phyloP scores from a whole-genome alignment of 2,888 invertebrate genomes.

The Parnassius glacialis region DNA sequence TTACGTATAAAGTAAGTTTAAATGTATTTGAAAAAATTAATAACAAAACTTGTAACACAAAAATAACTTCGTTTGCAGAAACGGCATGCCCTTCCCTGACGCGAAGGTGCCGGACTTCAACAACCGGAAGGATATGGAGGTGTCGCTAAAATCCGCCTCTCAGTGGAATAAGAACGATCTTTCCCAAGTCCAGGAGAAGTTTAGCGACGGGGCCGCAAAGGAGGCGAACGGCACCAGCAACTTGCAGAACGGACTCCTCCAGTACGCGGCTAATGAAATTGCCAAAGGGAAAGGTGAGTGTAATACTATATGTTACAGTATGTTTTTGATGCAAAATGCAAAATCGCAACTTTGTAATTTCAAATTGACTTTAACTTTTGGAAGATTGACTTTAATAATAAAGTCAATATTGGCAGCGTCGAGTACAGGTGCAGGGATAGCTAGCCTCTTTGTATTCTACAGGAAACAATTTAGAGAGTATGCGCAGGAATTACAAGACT shows the following conservation, averaged over 20 bases:
- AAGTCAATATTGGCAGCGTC: no score
- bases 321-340: no score
- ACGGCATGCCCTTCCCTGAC: constrained; percentile 85
- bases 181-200: constrained; percentile 50
- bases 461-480: no score
- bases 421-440: no score
- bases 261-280: constrained; percentile 83
- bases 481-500: no score
- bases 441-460: no score
- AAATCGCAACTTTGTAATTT: no score
- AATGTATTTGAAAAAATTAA: no score
- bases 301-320: no score
- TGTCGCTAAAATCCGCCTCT: constrained; percentile 46
- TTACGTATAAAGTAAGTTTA: no score
- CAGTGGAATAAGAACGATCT: constrained; percentile 80
- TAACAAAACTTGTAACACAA: not conserved
- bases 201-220: constrained; percentile 44
- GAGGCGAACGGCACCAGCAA: constrained; percentile 65
- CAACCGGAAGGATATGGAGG: constrained; percentile 71
- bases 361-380: no score
- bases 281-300: constrained; percentile 77
- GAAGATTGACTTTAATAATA: no score
- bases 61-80: constrained; percentile 58
- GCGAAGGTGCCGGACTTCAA: constrained; percentile 78
- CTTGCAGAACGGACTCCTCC: constrained; percentile 73